These are phyloP conservation scores for Hydrotaea cyrtoneurina DNA, from an alignment of 2,888 invertebrate genomes.

Conservation along the genomic window DNA sequence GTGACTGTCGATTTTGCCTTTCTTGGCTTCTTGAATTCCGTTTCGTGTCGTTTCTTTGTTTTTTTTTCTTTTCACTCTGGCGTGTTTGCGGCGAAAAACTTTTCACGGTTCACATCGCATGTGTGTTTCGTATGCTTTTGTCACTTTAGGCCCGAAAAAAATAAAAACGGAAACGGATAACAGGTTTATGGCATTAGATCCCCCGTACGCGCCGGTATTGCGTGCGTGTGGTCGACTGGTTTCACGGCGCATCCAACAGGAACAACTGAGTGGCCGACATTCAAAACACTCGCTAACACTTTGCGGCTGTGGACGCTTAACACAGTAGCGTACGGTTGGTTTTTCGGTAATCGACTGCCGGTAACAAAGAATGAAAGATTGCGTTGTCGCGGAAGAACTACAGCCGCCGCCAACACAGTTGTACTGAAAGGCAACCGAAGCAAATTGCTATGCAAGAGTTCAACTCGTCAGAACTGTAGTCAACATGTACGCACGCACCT, in stretches of 20 bases:
- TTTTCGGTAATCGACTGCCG: slow-evolving; percentile 7
- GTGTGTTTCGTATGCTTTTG: not conserved
- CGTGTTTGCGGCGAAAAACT: not conserved
- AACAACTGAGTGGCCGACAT: not conserved
- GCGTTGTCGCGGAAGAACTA: not conserved
- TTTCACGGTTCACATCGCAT: slow-evolving; percentile 33
- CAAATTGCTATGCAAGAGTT: not conserved
- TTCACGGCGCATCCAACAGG: not conserved
- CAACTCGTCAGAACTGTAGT: not conserved
- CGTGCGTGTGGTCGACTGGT: not conserved
- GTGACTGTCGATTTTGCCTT: not conserved
- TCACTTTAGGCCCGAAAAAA: not conserved
- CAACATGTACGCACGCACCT: not conserved
- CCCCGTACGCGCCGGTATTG: not conserved
- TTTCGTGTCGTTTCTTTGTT: not conserved
- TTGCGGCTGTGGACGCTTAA: not conserved
- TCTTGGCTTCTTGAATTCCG: not conserved
- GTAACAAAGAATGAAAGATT: not conserved
- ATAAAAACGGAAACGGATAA: not conserved
- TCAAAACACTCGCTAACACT: not conserved
- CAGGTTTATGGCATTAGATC: not conserved
- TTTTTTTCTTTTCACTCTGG: not conserved
- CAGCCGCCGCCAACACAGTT: not conserved
- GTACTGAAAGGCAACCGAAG: not conserved
- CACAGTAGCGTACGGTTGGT: not conserved